Evolutionary conservation across 2,113 vertebrate genomes (phyloP).

Genomic region (Amazona vittata): DNA sequence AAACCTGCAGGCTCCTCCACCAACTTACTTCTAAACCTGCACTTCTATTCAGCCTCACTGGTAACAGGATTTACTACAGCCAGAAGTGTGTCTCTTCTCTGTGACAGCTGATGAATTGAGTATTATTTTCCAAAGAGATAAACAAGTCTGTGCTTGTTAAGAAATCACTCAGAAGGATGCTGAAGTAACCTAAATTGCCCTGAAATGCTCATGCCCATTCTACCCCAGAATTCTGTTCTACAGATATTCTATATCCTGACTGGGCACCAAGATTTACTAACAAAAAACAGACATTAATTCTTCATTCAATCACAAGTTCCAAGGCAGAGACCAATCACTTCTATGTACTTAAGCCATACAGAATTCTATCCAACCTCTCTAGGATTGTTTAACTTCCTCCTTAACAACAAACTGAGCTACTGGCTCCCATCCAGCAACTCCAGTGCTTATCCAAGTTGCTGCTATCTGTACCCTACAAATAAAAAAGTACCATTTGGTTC

Average conservation of each 20-base stretch:
- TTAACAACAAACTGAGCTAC: constrained; percentile 40
- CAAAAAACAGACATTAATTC: constrained; percentile 9
- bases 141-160: constrained; percentile 7
- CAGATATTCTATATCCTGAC: neutral
- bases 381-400: constrained; percentile 49
- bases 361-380: neutral
- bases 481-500: neutral
- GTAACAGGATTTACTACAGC: neutral
- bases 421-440: constrained; percentile 44
- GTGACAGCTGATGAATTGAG: neutral
- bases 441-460: constrained; percentile 55
- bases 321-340: neutral
- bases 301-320: constrained; percentile 3
- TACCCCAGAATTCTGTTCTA: neutral
- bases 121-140: neutral
- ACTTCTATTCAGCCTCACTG: neutral
- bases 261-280: neutral
- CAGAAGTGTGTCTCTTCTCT: neutral
- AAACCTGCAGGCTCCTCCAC: neutral
- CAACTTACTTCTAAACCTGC: neutral
- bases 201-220: neutral
- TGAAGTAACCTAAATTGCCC: constrained; percentile 4
- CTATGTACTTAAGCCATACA: neutral
- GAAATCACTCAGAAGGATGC: constrained; percentile 9
- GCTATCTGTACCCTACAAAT: constrained; percentile 49